These are phyloP conservation scores for Falcunculus frontatus DNA, from an alignment of 2,113 vertebrate genomes.

Conservation along the genomic window DNA sequence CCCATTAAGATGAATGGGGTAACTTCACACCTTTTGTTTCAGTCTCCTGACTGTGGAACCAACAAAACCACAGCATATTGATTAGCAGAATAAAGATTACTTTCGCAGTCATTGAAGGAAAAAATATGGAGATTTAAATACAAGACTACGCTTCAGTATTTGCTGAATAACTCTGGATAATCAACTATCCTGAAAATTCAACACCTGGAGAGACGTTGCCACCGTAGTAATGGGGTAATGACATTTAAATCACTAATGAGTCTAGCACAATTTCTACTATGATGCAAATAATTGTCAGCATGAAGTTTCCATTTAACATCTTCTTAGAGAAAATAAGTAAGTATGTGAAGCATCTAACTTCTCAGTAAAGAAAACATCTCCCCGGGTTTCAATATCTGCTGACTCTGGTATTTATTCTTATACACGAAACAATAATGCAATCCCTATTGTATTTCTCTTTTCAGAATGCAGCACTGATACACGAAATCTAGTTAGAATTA, in stretches of 20 bases:
- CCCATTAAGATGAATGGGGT: constrained; percentile 64
- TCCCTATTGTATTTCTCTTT: background rate
- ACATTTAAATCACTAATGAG: constrained; percentile 1
- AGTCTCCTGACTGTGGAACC: background rate
- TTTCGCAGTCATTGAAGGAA: background rate
- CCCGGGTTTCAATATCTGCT: constrained; percentile 1
- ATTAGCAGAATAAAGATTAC: constrained; percentile 51
- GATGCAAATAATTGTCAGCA: constrained; percentile 41
- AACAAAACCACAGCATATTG: constrained; percentile 34
- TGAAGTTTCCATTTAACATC: constrained; percentile 8
- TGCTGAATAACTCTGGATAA: constrained; percentile 16
- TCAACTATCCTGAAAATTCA: background rate
- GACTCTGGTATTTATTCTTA: constrained; percentile 8
- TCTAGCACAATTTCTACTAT: constrained; percentile 3
- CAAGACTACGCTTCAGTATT: background rate
- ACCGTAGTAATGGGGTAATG: constrained; percentile 1
- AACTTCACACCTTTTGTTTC: constrained; percentile 66
- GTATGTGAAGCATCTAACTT: constrained; percentile 13
- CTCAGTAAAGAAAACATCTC: constrained; percentile 8
- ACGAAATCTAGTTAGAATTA: background rate
- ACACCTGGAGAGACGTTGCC: background rate
- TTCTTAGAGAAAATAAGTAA: constrained; percentile 42
- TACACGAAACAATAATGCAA: constrained; percentile 20
- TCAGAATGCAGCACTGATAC: background rate
- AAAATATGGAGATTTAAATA: constrained; percentile 43